phyloP scores from a whole-genome alignment of 2,797 vertebrate genomes.

The Esox masquinongy region DNA sequence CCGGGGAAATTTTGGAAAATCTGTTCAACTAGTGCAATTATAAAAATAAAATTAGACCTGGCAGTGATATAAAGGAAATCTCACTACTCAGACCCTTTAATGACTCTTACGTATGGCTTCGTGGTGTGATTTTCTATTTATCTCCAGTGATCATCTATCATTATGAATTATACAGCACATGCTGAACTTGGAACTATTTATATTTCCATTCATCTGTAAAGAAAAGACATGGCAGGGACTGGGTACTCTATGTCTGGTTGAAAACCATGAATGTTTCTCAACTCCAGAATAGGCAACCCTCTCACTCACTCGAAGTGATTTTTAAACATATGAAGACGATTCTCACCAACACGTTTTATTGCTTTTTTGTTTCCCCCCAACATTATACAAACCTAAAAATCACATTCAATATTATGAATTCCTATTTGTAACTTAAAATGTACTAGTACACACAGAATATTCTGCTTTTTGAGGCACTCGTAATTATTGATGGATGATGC shows the following conservation, averaged over 20 bases:
- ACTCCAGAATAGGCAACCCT: background rate
- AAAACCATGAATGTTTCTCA: background rate
- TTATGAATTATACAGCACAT: constrained; percentile 13
- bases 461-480: background rate
- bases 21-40: background rate
- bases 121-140: constrained; percentile 3
- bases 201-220: background rate
- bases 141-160: background rate
- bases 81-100: background rate
- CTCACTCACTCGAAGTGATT: background rate
- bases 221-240: background rate
- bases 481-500: background rate
- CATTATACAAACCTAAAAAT: background rate
- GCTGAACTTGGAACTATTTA: background rate
- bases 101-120: background rate
- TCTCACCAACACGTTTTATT: background rate
- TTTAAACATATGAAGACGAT: background rate
- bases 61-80: background rate
- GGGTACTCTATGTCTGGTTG: background rate
- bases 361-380: background rate
- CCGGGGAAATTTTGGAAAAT: background rate
- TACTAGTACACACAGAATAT: background rate
- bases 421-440: background rate
- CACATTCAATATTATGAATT: background rate
- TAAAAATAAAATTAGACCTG: background rate